Evolutionary conservation across 1,140 invertebrate genomes (phyloP).

Genomic region (Diachasma alloeum): DNA sequence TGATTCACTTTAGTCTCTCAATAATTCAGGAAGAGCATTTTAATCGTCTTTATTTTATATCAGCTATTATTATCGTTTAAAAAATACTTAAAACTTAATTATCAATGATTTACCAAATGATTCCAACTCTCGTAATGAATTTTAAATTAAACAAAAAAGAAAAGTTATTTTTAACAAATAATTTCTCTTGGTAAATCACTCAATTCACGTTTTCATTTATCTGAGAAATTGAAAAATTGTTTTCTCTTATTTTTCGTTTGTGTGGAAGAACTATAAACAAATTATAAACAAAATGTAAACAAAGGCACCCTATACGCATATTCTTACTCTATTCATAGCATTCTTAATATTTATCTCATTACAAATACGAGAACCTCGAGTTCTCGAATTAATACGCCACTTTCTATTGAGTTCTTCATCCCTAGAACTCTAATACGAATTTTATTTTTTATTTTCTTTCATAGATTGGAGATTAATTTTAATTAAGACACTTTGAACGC

Average conservation of each 20-base stretch:
- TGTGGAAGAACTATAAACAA: not conserved
- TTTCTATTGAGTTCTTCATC: not conserved
- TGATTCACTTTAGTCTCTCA: not conserved
- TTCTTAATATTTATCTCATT: not conserved
- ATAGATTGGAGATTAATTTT: not conserved
- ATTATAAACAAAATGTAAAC: not conserved
- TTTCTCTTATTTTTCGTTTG: not conserved
- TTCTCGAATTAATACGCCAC: not conserved
- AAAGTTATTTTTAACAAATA: not conserved
- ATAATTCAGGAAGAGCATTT: constrained; percentile 21
- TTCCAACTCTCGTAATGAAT: not conserved
- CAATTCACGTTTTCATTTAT: not conserved
- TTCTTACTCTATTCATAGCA: not conserved
- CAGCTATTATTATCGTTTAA: not conserved
- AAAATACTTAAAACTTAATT: constrained; percentile 29
- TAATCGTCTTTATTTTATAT: constrained; percentile 2
- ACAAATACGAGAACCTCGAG: not conserved
- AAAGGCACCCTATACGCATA: not conserved
- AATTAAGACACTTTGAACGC: constrained; percentile 39
- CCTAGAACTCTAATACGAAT: constrained; percentile 27
- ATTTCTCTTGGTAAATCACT: not conserved
- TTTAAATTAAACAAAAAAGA: not conserved
- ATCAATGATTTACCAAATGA: not conserved
- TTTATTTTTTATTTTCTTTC: constrained; percentile 4
- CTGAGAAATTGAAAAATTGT: not conserved